Percentiles rank a stretch among this genome's conserved stretches.
phyloP scores from a whole-genome alignment of 2,797 vertebrate species.

The Kryptolebias ocellatus region DNA sequence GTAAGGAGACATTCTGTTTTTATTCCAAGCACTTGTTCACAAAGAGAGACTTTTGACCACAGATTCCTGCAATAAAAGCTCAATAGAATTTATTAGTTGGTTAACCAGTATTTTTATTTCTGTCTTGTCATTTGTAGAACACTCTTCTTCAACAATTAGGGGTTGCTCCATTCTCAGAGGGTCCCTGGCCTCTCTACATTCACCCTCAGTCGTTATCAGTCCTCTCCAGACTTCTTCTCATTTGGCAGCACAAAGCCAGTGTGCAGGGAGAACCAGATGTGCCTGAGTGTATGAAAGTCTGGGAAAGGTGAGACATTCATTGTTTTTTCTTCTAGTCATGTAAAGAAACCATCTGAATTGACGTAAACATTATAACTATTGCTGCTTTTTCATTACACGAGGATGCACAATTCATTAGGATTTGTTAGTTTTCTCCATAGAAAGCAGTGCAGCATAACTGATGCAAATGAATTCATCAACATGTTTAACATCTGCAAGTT shows the following conservation, averaged over 20 bases:
- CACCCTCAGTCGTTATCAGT: constrained; percentile 96
- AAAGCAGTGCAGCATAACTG: no score
- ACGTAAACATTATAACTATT: not conserved
- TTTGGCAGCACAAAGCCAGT: constrained; percentile 96
- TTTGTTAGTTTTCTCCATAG: no score
- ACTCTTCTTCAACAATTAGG: constrained; percentile 96
- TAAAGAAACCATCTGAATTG: no score
- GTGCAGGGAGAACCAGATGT: constrained; percentile 94
- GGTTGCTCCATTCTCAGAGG: constrained; percentile 94
- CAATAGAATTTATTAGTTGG: not conserved
- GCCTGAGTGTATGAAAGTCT: constrained; percentile 95
- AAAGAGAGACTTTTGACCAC: not conserved
- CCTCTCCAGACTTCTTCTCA: constrained; percentile 92
- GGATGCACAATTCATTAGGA: not conserved
- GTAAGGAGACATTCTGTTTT: constrained; percentile 65
- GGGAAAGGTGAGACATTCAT: constrained; percentile 90
- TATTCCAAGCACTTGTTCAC: not conserved
- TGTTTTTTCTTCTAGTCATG: not conserved
- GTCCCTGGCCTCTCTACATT: constrained; percentile 96
- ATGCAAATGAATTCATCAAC: no score
- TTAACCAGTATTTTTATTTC: not conserved
- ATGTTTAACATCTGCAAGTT: no score
- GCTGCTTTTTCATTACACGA: not conserved
- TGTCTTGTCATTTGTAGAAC: constrained; percentile 80
- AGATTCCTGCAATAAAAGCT: not conserved